Evolutionary conservation across 2,113 vertebrate genomes (phyloP), one percentile per base, ranked within the genome.

Genomic region (Coregonus clupeaformis): DNA sequence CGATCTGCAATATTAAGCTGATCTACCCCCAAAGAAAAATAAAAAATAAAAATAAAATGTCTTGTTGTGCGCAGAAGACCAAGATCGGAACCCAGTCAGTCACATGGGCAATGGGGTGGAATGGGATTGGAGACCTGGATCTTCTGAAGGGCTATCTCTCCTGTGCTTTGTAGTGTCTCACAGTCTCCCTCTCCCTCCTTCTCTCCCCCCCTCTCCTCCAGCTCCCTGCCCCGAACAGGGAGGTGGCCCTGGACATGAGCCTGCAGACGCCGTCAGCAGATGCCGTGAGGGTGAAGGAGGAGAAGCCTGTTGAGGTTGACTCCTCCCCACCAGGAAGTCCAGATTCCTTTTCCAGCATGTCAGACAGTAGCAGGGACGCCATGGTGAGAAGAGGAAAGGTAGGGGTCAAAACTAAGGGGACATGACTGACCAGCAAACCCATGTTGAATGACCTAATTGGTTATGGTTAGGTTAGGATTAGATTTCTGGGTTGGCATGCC

Each of bases 191-290:
- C 14, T 76, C 65, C 71, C 36, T 74, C 45, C 7, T 11, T 52
- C 6, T 64, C 24, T 71, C 42, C 29, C 32, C 25, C 24, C 14
- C 11, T 12, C 7, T 30, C 25, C 63, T 42, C 67, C 76, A 93
- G 92, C 87, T 88, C 25, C 87, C 87, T 55, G 84, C 88, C 68
- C 74, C 89, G 59, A 89, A 89, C 79, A 84, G 94, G 0, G 95
- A 90, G 0, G 95, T 90, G 75, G 95, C 95, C 60, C 89, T 98
- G 90, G 96, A 98, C 88, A 96, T 98, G 97, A 97, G 93, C 49
- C 87, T 97, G 75, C 95, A 96, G 75, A 94, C 95, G 1, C 90
- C 95, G 5, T 96, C 95, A 1, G 96, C 98, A 18, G 49, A 52
- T 5, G 14, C 49, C 3, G 74, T 97, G 65, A 96, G 93, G 92